Evolutionary conservation across 2,113 vertebrate genomes (phyloP).

Genomic region (Centropus bengalensis): DNA sequence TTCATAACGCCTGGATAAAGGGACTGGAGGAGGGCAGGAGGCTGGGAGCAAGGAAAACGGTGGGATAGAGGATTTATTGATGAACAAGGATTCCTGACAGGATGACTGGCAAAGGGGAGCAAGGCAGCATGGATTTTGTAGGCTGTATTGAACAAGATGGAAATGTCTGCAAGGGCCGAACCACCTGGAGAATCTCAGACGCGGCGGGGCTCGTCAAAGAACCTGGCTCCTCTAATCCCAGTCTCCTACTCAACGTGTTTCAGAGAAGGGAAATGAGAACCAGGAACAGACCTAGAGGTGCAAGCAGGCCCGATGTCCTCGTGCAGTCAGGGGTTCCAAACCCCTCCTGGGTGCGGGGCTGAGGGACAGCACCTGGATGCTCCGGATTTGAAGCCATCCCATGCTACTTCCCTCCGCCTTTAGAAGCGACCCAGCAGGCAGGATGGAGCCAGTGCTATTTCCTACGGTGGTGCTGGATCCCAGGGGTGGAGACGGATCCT

Average conservation of each 20-base stretch:
- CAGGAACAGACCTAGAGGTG: neutral
- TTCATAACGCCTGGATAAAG: neutral
- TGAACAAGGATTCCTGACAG: slow-evolving; percentile 43
- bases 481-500: neutral
- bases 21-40: neutral
- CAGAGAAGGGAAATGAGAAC: neutral
- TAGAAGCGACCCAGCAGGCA: neutral
- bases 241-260: neutral
- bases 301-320: neutral
- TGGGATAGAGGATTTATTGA: slow-evolving; percentile 17
- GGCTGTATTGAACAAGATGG: slow-evolving; percentile 25
- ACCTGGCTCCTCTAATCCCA: slow-evolving; percentile 22
- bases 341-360: neutral
- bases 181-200: neutral
- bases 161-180: slow-evolving; percentile 44
- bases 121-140: slow-evolving; percentile 45
- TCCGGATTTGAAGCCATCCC: neutral
- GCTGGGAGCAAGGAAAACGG: slow-evolving; percentile 4
- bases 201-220: slow-evolving; percentile 41
- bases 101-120: slow-evolving; percentile 20
- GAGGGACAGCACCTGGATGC: neutral
- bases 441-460: neutral
- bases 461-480: neutral
- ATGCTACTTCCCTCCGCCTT: neutral
- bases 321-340: accelerated